Evolutionary conservation across 2,888 invertebrate species (phyloP).

Genomic region (Ferdinandea cuprea): DNA sequence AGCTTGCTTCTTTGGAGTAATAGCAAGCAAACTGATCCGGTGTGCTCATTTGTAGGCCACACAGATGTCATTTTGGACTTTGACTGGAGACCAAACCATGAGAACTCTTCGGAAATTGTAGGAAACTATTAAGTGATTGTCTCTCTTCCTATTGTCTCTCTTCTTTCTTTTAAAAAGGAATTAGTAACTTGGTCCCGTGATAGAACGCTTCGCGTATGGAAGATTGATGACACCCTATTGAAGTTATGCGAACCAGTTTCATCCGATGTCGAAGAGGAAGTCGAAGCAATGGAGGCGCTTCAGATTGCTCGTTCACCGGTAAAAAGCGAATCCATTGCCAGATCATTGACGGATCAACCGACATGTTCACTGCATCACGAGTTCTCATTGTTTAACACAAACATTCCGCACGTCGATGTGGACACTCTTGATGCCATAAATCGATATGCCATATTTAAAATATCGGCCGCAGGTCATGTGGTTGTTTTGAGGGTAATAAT

Average conservation of each 20-base stretch:
- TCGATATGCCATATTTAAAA: conserved; percentile 84
- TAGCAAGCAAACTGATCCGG: conserved; percentile 87
- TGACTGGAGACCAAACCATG: conserved; percentile 92
- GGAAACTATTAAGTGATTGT: conserved; percentile 9
- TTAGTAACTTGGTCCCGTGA: conserved; percentile 98
- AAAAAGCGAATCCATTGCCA: conserved; percentile 79
- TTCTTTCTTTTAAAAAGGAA: conserved; percentile 83
- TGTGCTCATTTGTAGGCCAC: conserved; percentile 96
- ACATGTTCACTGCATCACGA: conserved; percentile 87
- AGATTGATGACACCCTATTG: conserved; percentile 92
- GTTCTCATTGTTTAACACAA: conserved; percentile 89
- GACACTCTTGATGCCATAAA: conserved; percentile 84
- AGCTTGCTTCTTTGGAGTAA: conserved; percentile 91
- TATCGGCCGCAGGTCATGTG: conserved; percentile 81
- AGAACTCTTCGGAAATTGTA: conserved; percentile 81
- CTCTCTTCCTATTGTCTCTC: neutral
- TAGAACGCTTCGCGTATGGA: conserved; percentile 95
- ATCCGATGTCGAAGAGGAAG: conserved; percentile 80
- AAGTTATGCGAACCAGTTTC: conserved; percentile 88
- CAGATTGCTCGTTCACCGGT: conserved; percentile 83
- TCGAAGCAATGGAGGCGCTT: conserved; percentile 76
- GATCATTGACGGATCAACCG: conserved; percentile 81
- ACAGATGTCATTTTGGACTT: conserved; percentile 97
- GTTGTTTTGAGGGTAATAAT: conserved; percentile 85
- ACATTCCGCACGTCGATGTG: conserved; percentile 89